Evolutionary conservation across 2,797 vertebrate species (phyloP).

Genomic region (Cheirogaleus major): DNA sequence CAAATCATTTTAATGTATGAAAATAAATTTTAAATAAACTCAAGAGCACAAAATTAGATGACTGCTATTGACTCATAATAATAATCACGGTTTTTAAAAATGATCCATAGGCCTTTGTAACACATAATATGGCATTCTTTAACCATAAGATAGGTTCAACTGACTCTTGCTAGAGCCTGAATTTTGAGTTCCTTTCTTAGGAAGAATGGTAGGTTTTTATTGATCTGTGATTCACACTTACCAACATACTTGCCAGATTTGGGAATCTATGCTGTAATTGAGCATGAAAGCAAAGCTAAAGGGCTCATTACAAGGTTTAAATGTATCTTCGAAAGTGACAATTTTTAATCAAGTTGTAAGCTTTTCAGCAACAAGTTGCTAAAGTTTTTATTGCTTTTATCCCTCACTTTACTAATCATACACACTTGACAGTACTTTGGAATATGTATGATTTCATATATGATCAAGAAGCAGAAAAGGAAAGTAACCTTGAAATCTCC

Average conservation of each 20-base stretch:
- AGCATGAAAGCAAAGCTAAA: neutral
- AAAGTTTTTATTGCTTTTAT: neutral
- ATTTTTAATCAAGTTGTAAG: neutral
- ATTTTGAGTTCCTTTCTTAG: neutral
- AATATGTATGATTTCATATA: neutral
- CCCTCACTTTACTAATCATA: neutral
- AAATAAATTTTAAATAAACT: conserved; percentile 27
- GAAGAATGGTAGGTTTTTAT: neutral
- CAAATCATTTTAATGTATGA: neutral
- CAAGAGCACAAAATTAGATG: neutral
- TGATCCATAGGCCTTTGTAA: neutral
- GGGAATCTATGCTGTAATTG: neutral
- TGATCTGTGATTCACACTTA: neutral
- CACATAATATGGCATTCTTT: neutral
- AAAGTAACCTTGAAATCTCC: neutral
- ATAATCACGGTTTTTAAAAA: neutral
- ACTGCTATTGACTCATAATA: neutral
- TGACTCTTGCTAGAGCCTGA: neutral
- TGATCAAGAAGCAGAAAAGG: neutral
- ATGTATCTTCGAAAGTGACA: neutral
- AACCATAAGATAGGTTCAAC: neutral
- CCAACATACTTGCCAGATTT: neutral
- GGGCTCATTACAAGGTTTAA: neutral
- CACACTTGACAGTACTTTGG: neutral
- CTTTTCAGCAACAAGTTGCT: neutral